Evolutionary conservation across 2,113 vertebrate genomes (phyloP).

Genomic region (Xenus cinereus): DNA sequence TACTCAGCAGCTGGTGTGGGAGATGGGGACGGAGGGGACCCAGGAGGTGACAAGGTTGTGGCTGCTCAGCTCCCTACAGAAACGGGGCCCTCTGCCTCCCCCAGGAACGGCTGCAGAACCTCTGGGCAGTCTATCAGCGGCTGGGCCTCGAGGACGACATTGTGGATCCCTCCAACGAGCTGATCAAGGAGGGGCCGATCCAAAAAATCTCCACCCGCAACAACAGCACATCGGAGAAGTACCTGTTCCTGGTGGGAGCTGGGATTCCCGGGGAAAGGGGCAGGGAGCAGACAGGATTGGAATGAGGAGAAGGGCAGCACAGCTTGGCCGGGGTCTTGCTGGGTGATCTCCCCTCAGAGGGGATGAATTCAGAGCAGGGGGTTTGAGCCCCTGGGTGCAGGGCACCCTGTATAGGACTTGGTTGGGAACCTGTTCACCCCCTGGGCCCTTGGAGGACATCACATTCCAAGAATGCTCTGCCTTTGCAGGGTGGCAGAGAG

Average conservation of each 20-base stretch:
- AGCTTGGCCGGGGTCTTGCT: not conserved
- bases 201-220: constrained; percentile 77
- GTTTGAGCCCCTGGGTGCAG: not conserved
- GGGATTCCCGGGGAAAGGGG: not conserved
- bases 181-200: constrained; percentile 77
- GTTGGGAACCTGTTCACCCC: not conserved
- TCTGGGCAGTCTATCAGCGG: constrained; percentile 78
- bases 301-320: not conserved
- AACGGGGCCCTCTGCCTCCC: not conserved
- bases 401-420: fast-evolving
- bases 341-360: not conserved
- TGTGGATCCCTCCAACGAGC: constrained; percentile 76
- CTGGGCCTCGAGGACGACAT: constrained; percentile 77
- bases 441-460: not conserved
- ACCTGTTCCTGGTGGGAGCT: constrained; percentile 77
- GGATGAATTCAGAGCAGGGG: not conserved
- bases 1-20: not conserved
- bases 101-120: constrained; percentile 77
- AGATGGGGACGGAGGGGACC: not conserved
- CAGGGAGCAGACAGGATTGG: not conserved
- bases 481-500: not conserved
- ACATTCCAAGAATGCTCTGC: not conserved
- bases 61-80: not conserved
- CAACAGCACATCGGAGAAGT: constrained; percentile 72
- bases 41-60: not conserved